phyloP scores from a whole-genome alignment of 2,113 vertebrate genomes.

The Sprattus sprattus region DNA sequence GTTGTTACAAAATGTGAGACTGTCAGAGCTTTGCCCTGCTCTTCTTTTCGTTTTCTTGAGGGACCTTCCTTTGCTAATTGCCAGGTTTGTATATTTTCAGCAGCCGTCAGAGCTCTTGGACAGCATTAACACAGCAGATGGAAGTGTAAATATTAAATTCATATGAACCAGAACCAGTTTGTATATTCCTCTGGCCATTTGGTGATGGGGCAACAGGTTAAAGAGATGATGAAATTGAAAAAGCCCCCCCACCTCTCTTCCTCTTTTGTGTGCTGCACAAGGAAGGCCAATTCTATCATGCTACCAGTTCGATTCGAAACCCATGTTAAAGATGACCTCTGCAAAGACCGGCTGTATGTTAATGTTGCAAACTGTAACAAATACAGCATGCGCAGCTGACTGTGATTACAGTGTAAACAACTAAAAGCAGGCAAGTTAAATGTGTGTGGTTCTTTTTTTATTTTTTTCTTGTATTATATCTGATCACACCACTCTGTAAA shows the following conservation, averaged over 20 bases:
- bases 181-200: not conserved
- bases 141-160: not conserved
- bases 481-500: not conserved
- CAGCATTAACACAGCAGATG: not conserved
- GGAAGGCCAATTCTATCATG: not conserved
- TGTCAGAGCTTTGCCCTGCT: not conserved
- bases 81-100: not conserved
- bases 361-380: not conserved
- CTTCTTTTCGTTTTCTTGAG: not conserved
- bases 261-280: not conserved
- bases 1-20: not conserved
- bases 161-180: not conserved
- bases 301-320: not conserved
- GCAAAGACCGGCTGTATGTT: not conserved
- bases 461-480: not conserved
- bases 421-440: not conserved
- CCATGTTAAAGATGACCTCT: constrained; percentile 19
- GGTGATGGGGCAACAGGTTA: not conserved
- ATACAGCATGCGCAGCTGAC: not conserved
- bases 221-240: not conserved
- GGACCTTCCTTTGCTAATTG: not conserved
- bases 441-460: not conserved
- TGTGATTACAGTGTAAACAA: not conserved
- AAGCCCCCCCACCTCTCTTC: not conserved
- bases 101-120: not conserved